These are phyloP conservation scores for Cryptus armator DNA, from an alignment of 2,888 invertebrate species.

Conservation along the genomic window DNA sequence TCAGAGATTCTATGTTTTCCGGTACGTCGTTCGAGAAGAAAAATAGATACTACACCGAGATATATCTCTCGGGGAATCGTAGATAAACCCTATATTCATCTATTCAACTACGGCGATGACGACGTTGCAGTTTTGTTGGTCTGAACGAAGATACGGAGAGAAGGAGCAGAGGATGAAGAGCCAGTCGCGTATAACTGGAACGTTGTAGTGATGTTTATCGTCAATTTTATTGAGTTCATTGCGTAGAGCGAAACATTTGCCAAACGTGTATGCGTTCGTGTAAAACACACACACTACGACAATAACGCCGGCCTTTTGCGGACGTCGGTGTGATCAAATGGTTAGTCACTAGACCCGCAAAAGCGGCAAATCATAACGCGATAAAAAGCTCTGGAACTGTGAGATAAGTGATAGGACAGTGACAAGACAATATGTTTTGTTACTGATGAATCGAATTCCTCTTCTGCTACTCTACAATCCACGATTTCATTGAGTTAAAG, in stretches of 20 bases:
- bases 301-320: neutral
- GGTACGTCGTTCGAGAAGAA: too few species aligned
- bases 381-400: constrained; percentile 24
- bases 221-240: constrained; percentile 26
- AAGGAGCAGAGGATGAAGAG: neutral
- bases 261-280: neutral
- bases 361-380: constrained; percentile 22
- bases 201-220: constrained; percentile 37
- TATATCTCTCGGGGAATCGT: constrained; percentile 3
- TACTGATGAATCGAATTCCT: neutral
- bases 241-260: constrained; percentile 5
- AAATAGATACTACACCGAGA: neutral
- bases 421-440: constrained; percentile 4
- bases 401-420: constrained; percentile 19
- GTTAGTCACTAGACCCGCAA: constrained; percentile 32
- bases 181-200: constrained; percentile 15
- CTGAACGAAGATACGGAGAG: neutral
- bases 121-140: constrained; percentile 8
- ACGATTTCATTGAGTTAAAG: neutral
- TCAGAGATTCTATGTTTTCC: neutral
- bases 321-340: constrained; percentile 28
- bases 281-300: neutral
- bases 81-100: neutral
- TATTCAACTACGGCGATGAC: constrained; percentile 20
- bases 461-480: neutral